Evolutionary conservation across 53 echinoderm and acorn worm species (phyloP).

Genomic region (Arbacia lixula): DNA sequence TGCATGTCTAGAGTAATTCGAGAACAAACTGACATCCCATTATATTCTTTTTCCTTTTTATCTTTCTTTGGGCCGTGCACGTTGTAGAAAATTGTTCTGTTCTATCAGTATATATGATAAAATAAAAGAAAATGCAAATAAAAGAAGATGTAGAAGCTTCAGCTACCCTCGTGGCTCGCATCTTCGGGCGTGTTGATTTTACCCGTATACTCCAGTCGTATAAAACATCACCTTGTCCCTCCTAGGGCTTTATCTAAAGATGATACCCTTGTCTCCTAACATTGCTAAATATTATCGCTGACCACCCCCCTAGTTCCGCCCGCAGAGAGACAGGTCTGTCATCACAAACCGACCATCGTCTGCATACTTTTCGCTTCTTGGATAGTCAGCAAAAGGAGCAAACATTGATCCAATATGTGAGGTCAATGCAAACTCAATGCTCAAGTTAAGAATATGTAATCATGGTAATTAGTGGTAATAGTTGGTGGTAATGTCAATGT

Average conservation of each 20-base stretch:
- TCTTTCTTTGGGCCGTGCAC: too few species aligned
- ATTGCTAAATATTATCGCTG: constrained; percentile 49
- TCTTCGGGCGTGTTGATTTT: constrained; percentile 5
- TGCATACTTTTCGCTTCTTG: background rate
- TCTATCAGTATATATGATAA: too few species aligned
- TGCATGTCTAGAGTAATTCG: too few species aligned
- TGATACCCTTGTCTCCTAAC: constrained; percentile 4
- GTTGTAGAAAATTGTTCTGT: too few species aligned
- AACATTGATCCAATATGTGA: too few species aligned
- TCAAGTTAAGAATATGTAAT: too few species aligned
- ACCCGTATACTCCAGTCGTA: background rate
- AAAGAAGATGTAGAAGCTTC: background rate
- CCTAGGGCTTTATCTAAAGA: background rate
- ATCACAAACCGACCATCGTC: background rate
- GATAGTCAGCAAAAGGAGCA: background rate
- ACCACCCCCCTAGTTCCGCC: constrained; percentile 43
- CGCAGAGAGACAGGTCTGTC: background rate
- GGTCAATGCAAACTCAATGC: too few species aligned
- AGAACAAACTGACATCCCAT: too few species aligned
- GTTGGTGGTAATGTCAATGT: too few species aligned
- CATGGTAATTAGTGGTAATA: too few species aligned
- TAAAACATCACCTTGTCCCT: constrained; percentile 21
- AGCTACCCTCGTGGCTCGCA: constrained; percentile 1
- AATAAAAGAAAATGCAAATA: too few species aligned
- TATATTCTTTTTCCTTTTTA: too few species aligned